Base-by-base conservation (phyloP, 2,113 vertebrate genomes). In the Scopus umbretta region DNA sequence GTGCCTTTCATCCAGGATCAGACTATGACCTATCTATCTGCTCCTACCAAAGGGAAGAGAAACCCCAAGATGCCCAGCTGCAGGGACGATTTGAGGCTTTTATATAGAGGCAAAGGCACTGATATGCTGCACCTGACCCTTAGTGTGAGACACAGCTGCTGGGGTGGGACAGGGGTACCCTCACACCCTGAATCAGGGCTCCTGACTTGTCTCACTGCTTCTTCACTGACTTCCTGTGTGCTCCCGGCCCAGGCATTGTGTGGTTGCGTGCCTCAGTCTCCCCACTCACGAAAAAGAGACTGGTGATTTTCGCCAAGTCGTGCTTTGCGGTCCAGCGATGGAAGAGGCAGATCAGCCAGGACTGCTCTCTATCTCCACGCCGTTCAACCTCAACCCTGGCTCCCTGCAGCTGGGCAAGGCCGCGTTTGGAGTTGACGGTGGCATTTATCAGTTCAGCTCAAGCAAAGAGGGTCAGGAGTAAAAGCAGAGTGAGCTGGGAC, bases 161-260 rank as follows among this genome's bases (percentile, higher is more conserved):
- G 66, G 38, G 10, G 8, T 32, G 70, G 53, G 62, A 61, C 27
- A 10, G 19, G 53, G 32, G 45, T 0, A 1, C 9, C 65, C 36
- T 36, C 16, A 59, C 32, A 12, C 6, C 20, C 36, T 20, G n/a
- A 26, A 5, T 29, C 32, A 38, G 65, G 59, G 40, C 36, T 91
- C 18, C 59, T 40, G 56, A 13, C 55, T 63, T 42, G 13, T 32
- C 66, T 73, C 26, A 8, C 1, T 2, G 26, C 45, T 85, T 16
- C 43, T 72, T 30, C 2, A 0, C 59, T 47, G 32, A 17, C 42
- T 66, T 20, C 38, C 16, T 0, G 0, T 9, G 21, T 68, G 30
- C 30, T 56, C n/a, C 58, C 55, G 45, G 53, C 34, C 79, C 53
- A 56, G 38, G 25, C 14, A 16, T 0, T 2, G 32, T 16, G 43